A percentile compares a stretch with the other conserved stretches of the same genome.
Evolutionary conservation across 2,797 vertebrate species (phyloP).

Genomic region (Sebastes alutus): DNA sequence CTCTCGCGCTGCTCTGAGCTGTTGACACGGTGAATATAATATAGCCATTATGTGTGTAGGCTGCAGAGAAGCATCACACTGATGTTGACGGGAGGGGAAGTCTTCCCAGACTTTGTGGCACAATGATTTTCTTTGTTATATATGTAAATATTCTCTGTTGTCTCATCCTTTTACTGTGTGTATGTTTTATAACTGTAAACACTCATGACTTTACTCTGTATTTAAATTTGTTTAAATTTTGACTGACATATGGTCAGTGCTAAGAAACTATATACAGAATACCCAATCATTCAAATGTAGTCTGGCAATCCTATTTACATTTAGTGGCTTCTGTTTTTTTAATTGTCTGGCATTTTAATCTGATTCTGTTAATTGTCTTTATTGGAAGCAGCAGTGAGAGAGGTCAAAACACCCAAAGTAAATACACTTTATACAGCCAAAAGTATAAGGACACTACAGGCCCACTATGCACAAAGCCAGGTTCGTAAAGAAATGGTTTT

Average conservation of each 20-base stretch:
- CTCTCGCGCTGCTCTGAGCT: slow-evolving; percentile 16
- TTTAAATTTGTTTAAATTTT: slow-evolving; percentile 63
- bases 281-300: slow-evolving; percentile 29
- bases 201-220: slow-evolving; percentile 68
- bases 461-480: neutral
- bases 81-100: slow-evolving; percentile 20
- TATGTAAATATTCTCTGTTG: slow-evolving; percentile 78
- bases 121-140: slow-evolving; percentile 65
- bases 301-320: slow-evolving; percentile 18
- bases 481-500: neutral
- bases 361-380: neutral
- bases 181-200: slow-evolving; percentile 80
- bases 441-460: neutral
- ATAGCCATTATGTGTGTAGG: slow-evolving; percentile 43
- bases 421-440: neutral
- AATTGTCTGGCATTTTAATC: slow-evolving; percentile 25
- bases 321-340: slow-evolving; percentile 14
- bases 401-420: neutral
- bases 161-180: slow-evolving; percentile 74
- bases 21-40: slow-evolving; percentile 34
- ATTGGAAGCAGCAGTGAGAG: neutral
- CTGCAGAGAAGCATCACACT: slow-evolving; percentile 40
- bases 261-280: slow-evolving; percentile 28
- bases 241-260: slow-evolving; percentile 36
- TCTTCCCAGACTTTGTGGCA: slow-evolving; percentile 46